phyloP scores from a whole-genome alignment of 2,888 invertebrate species.

The Cistogaster globosa region DNA sequence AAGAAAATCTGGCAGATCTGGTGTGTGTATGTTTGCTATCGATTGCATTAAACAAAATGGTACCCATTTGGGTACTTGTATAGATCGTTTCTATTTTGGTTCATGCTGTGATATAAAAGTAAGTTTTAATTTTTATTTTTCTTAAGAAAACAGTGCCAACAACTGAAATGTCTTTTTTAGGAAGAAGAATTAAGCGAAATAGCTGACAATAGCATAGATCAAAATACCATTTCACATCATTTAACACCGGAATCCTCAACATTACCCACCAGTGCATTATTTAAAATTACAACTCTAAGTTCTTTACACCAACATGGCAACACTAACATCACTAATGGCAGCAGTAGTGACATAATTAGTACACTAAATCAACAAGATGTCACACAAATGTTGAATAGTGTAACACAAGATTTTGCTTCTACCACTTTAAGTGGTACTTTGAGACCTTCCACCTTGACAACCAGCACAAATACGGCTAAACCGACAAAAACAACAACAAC shows the following conservation, averaged over 20 bases:
- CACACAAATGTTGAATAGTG: conserved; percentile 50
- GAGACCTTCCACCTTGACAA: conserved; percentile 30
- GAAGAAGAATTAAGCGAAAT: conserved; percentile 80
- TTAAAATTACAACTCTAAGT: conserved; percentile 78
- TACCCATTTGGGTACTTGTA: conserved; percentile 95
- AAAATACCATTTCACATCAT: conserved; percentile 82
- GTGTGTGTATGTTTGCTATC: conserved; percentile 97
- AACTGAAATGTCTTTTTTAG: conserved; percentile 61
- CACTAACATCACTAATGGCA: conserved; percentile 35
- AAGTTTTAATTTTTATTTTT: conserved; percentile 49
- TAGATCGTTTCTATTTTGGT: conserved; percentile 96
- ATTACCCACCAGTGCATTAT: conserved; percentile 78
- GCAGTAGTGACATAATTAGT: conserved; percentile 60
- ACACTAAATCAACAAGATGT: conserved; percentile 18
- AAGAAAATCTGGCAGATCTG: conserved; percentile 89
- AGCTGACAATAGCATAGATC: conserved; percentile 83
- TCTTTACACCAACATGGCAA: conserved; percentile 54
- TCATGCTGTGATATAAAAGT: conserved; percentile 92
- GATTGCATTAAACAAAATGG: conserved; percentile 96
- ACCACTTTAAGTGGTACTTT: conserved; percentile 35
- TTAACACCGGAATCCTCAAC: conserved; percentile 81
- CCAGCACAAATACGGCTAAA: conserved; percentile 12
- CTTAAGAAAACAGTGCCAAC: neutral
- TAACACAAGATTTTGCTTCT: conserved; percentile 34
- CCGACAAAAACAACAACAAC: conserved; percentile 53